Percentiles rank a stretch among this genome's conserved stretches.
These are phyloP conservation scores for Hestina assimilis DNA, from an alignment of 1,140 invertebrate genomes.

Conservation along the genomic window DNA sequence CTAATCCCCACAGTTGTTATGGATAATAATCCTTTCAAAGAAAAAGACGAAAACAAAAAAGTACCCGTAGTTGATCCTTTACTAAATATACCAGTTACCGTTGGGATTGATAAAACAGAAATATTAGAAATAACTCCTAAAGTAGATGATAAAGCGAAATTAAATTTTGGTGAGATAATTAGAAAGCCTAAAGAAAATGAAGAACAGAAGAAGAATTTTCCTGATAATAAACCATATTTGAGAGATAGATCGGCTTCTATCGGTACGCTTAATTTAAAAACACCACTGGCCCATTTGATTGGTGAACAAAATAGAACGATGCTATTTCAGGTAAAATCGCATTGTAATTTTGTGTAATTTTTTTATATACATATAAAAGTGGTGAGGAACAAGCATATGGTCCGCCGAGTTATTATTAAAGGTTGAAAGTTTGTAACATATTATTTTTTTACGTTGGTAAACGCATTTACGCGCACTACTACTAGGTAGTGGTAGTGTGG, in stretches of 20 bases:
- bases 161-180: conserved; percentile 46
- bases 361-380: too few relatives aligned
- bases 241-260: conserved; percentile 80
- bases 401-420: too few relatives aligned
- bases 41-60: conserved; percentile 12
- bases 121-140: neutral
- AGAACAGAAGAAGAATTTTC: conserved; percentile 37
- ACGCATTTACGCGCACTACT: too few relatives aligned
- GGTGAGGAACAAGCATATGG: too few relatives aligned
- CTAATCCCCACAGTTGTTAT: conserved; percentile 7
- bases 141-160: conserved; percentile 7
- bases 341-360: too few relatives aligned
- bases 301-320: conserved; percentile 93
- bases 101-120: conserved; percentile 13
- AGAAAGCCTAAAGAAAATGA: conserved; percentile 31
- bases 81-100: conserved; percentile 21
- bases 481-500: too few relatives aligned
- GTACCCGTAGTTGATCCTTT: conserved; percentile 31
- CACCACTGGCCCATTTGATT: conserved; percentile 69
- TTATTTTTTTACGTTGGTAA: too few relatives aligned
- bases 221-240: conserved; percentile 69
- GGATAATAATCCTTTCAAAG: conserved; percentile 31
- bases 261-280: conserved; percentile 78
- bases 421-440: too few relatives aligned
- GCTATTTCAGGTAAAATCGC: conserved; percentile 92